Evolutionary conservation across 2,797 vertebrate species (phyloP), one percentile per base, ranked within the genome.

Genomic region (Emys orbicularis): DNA sequence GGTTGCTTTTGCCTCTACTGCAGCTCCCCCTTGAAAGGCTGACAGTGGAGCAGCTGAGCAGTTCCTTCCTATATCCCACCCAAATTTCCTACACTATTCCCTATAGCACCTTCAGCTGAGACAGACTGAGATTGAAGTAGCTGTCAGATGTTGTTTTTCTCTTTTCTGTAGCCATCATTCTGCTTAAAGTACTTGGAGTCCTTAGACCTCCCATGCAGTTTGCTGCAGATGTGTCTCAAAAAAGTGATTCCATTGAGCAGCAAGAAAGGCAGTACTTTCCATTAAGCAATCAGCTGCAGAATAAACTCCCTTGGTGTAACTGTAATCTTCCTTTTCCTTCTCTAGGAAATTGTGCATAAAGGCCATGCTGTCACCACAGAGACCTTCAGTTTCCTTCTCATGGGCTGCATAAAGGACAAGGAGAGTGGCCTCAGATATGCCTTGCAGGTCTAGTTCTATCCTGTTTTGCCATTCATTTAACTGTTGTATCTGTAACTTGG

Each of bases 361-460:
- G 99, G 99, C 50, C 99, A 99, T 0, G 79, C 79, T 53, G 96
- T 98, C 50, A 99, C 99, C 52, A 98, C 98, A 6, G 98, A 99
- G 97, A 99, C 99, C 1, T 99, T 99, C 97, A 99, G 99, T 93
- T 99, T 99, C 94, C 98, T 99, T 94, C 98, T 99, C 79, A 99
- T 99, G 98, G 98, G 98, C 89, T 99, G 99, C 95, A 97, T 99
- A 94, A 99, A 98, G 91, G 99, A 99, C 96, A 99, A 98, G 3
- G 97, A 99, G 21, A 94, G 89, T 0, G 99, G 99, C 21, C 99
- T 99, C 98, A 98, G 99, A 83, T 96, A 98, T 0, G 98, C 99
- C 54, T 92, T 99, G 87, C 99, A 99, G 99, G 99, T 99, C 95
- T 59, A 96, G 96, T 21, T 79, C 19, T 0, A 0, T n/a, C 10